Conservation (phyloP, 2,797 vertebrate species). For the Pitangus sulphuratus region DNA sequence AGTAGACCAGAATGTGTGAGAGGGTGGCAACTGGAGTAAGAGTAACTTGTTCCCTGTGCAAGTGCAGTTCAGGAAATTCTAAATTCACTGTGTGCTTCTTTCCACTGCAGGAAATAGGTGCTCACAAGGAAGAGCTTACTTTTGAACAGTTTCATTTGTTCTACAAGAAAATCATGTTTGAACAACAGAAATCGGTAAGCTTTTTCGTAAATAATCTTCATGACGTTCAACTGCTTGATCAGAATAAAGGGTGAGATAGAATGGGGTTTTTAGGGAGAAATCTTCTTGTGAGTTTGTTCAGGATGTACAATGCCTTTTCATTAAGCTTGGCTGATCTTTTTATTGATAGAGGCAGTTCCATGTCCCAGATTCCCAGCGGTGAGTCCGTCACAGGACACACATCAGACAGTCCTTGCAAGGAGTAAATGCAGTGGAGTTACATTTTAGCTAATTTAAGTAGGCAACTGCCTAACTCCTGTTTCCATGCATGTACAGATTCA, state of each 20-base stretch:
- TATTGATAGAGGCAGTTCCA: background rate
- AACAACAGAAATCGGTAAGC: conserved; percentile 90
- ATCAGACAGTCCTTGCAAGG: background rate
- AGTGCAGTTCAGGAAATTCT: background rate
- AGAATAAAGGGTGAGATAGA: background rate
- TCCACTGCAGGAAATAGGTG: conserved; percentile 84
- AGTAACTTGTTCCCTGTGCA: background rate
- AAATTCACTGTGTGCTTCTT: background rate
- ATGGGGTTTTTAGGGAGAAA: background rate
- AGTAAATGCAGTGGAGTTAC: background rate
- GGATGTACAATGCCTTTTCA: background rate
- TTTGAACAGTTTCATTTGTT: conserved; percentile 96
- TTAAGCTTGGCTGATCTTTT: background rate
- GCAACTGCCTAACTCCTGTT: background rate
- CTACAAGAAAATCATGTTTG: conserved; percentile 96
- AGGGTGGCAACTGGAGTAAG: background rate
- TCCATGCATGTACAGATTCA: background rate
- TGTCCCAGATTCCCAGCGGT: background rate
- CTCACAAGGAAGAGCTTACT: conserved; percentile 89
- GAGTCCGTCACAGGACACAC: background rate
- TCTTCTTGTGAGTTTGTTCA: background rate
- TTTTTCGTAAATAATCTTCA: background rate
- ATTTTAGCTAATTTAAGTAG: background rate
- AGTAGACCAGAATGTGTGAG: background rate
- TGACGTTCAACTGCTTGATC: background rate